Base-by-base conservation (phyloP, 1,140 invertebrate genomes). In the Drosophila paulistorum region DNA sequence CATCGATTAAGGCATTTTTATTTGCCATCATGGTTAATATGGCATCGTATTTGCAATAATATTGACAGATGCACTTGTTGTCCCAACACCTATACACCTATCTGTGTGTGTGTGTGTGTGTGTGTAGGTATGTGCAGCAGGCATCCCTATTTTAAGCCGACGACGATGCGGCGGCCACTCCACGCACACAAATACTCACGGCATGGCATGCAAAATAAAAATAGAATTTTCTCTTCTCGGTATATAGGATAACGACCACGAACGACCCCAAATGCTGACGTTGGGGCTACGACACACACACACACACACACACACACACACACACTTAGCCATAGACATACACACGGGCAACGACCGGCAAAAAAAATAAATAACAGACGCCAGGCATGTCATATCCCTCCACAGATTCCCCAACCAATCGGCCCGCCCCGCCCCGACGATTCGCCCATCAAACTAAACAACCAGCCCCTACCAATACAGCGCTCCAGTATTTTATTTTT, bases 181-280 rank as follows among this genome's bases (percentile, higher is more conserved):
- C 60, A 61, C 62, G 54, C 54, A 61, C 58, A 37, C 39, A 45
- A 23, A 23, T 42, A 45, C 63, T 33, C 37, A 63, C 55, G 55
- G 17, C 54, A 61, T 69, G 58, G 42, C 76, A 71, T 70, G 68
- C 60, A 75, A 81, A 85, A 90, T 87, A 90, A 90, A 90, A 90
- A 90, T 90, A 90, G 89, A 90, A 90, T 91, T 91, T 90, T 73
- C 69, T 62, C 65, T 42, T 82, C 75, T 91, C 90, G 82, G 90
- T 91, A 91, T 91, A 87, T 91, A 91, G 90, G 90, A 91, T 91
- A 91, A 91, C 90, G 90, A 91, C 89, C 90, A 91, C 76, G 77
- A 91, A 91, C 90, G 90, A 91, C 90, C 90, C 90, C 90, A 90
- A 90, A 65, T 67, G 74, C 81, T 65, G 71, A 55, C 65, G 69